phyloP scores from a whole-genome alignment of 2,797 vertebrate genomes.

The Poecilia picta region DNA sequence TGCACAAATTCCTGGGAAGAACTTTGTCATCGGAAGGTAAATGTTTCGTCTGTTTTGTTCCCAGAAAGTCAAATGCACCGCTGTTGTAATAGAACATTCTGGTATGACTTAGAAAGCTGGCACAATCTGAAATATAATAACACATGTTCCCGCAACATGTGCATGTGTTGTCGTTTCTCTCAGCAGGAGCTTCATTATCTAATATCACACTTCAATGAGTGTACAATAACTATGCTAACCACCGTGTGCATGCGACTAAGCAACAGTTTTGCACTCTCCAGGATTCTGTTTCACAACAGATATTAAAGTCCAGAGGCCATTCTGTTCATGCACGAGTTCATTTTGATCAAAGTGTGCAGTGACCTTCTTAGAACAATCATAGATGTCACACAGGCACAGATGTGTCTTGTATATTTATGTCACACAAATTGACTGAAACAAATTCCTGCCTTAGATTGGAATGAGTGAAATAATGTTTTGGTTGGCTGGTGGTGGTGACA shows the following conservation, averaged over 20 bases:
- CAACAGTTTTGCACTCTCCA: conserved; percentile 29
- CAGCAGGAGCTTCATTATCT: conserved; percentile 16
- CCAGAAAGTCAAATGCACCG: conserved; percentile 49
- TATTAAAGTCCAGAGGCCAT: conserved; percentile 51
- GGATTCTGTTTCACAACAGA: conserved; percentile 40
- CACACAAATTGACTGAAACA: conserved; percentile 31
- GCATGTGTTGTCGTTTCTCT: conserved; percentile 1
- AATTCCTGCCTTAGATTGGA: conserved; percentile 13
- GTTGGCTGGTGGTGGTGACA: background rate
- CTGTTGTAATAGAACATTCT: conserved; percentile 41
- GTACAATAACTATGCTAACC: conserved; percentile 34
- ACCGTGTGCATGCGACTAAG: conserved; percentile 18
- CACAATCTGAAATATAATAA: conserved; percentile 19
- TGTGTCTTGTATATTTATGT: conserved; percentile 39
- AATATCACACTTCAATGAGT: conserved; percentile 35
- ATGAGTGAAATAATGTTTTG: conserved; percentile 14
- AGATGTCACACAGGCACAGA: conserved; percentile 28
- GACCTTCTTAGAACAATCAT: conserved; percentile 54
- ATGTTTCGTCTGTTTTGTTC: conserved; percentile 32
- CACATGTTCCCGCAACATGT: background rate
- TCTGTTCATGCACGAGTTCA: conserved; percentile 54
- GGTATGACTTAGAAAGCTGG: conserved; percentile 35
- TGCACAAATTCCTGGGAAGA: conserved; percentile 23
- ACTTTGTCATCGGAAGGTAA: conserved; percentile 21
- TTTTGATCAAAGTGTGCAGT: conserved; percentile 56